phyloP scores from a whole-genome alignment of 2,113 vertebrate species.

The Semnopithecus entellus region DNA sequence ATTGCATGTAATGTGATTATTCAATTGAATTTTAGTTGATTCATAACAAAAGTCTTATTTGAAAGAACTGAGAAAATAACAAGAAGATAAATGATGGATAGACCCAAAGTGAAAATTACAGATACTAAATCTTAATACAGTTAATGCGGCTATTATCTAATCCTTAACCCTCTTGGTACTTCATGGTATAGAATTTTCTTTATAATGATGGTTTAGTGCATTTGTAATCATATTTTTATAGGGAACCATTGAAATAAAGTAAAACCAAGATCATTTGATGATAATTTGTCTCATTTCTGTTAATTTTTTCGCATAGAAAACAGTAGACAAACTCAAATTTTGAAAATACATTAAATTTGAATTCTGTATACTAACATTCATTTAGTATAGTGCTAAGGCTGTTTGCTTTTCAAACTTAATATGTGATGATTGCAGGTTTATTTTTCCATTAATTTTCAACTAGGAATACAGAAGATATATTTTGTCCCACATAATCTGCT shows the following conservation, averaged over 20 bases:
- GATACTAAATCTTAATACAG: neutral
- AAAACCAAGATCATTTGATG: neutral
- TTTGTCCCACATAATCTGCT: constrained; percentile 27
- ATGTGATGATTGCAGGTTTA: constrained; percentile 44
- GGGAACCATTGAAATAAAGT: neutral
- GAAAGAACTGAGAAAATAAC: neutral
- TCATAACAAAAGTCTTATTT: neutral
- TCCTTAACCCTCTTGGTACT: neutral
- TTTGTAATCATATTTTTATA: neutral
- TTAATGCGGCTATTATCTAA: neutral
- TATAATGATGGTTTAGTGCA: neutral
- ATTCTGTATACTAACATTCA: constrained; percentile 11
- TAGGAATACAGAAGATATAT: constrained; percentile 22
- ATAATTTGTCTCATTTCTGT: neutral
- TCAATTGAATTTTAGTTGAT: neutral
- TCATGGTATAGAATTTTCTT: neutral
- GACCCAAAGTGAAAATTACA: neutral
- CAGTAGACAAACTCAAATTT: neutral
- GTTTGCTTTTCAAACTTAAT: constrained; percentile 56
- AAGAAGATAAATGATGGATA: neutral
- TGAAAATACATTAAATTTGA: constrained; percentile 50
- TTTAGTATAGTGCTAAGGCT: constrained; percentile 56
- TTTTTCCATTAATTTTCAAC: constrained; percentile 44
- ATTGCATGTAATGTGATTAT: neutral
- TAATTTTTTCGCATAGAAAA: too few relatives aligned